Base-by-base conservation (phyloP, 2,888 invertebrate genomes). In the Pyrochroa serraticornis region DNA sequence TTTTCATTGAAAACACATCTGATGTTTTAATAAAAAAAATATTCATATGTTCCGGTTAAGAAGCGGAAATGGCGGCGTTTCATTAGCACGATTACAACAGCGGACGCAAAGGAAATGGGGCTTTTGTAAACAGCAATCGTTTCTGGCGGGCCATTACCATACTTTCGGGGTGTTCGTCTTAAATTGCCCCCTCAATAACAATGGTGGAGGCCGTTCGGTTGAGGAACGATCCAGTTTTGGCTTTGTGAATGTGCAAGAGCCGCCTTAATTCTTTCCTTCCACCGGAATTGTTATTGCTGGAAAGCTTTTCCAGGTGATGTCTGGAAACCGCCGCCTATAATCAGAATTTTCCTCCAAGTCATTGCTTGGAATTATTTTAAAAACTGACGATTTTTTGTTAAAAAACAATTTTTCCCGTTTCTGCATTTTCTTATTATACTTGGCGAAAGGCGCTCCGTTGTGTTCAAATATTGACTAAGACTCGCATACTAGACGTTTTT, bases 11-110 rank as follows among this genome's bases (percentile, higher is more conserved):
- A 22, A 22, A 22, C 22, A 5, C 22, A 5, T 5, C 22, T 22
- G 22, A 22, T 22, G 22, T 5, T 22, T 22, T 22, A 22, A 22
- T 22, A 22, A 22, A 22, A 22, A 22, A 22, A 22, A 22, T 3
- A 22, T 22, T 22, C 22, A 22, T 22, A 22, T 22, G 22, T 22
- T 22, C 22, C 22, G 22, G 22, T 22, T 22, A 22, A 22, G 22
- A 22, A 22, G 5, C 22, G 22, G 5, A 22, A 22, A 22, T 22
- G 22, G 22, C 22, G 22, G 3, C 22, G 22, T 38, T 48, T 48
- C 48, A 48, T 48, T 48, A 38, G 37, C 8, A 6, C 48, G 31
- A 38, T 48, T 48, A 48, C 37, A 48, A 38, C 38, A 30, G 38
- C 30, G 10, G 38, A 32, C 30, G 34, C 22, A 32, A 32, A 44